Base-by-base conservation (phyloP, 2,888 invertebrate genomes). In the Nebria salina region DNA sequence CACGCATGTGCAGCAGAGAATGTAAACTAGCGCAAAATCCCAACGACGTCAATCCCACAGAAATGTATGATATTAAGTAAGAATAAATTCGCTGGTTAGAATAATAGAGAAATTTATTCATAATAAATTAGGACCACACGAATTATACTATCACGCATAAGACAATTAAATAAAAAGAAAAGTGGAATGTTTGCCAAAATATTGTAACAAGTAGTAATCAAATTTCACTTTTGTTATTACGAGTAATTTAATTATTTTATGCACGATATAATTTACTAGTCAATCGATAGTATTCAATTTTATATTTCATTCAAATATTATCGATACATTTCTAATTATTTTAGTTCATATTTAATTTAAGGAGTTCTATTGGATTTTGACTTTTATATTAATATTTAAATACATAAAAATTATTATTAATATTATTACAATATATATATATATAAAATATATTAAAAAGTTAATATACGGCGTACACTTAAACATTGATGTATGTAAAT, bases 381-480 rank as follows among this genome's bases (percentile, higher is more conserved):
- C 13, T 54, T 8, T 54, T 54, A 11, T 54, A 54, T 54, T 8
- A 54, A 11, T 20, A 26, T 25, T 75, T 20, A 75, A 75, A 75
- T 42, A 73, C 42, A 75, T 80, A 80, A 75, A 75, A 80, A 80
- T 80, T 75, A 80, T 80, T 80, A 80, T 80, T 79, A 79, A 66
- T 75, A 75, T 75, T 75, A 80, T 70, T 70, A 70, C 11, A 26
- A 73, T 13, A 78, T 54, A 34, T 34, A 34, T 34, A 34, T 75
- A 80, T 80, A 80, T 80, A 80, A 80, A 80, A 80, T 80, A 80
- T 80, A 80, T 80, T 80, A 75, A 80, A 75, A 80, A 64, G 80
- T 80, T 75, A 80, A 80, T 75, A 72, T 80, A 75, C 75, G 54
- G 13, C 54, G 70, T 70, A 80, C 75, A 79, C 41, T 25, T 80